Conservation (phyloP, 2,113 vertebrate species). For the Ramphastos sulfuratus region DNA sequence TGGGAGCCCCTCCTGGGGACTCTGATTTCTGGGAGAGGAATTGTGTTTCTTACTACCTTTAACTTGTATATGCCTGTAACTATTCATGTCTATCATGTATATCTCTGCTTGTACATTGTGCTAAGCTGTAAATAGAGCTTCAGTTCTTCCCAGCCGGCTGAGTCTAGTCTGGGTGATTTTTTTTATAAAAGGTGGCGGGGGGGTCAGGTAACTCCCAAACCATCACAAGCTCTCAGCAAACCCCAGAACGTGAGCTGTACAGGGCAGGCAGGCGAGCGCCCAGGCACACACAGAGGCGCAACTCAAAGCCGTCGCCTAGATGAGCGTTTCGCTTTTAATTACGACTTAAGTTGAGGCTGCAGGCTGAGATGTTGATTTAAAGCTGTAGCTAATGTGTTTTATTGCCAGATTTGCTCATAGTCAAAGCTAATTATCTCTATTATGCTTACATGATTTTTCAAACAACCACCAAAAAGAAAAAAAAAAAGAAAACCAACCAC, state of each 20-base stretch:
- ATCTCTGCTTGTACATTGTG: no score
- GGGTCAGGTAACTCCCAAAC: no score
- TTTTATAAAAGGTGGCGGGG: no score
- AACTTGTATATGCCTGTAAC: no score
- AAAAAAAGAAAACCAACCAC: no score
- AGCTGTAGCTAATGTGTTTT: slow-evolving; percentile 68
- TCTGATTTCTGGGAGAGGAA: no score
- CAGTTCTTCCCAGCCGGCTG: no score
- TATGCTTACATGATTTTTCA: slow-evolving; percentile 60
- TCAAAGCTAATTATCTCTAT: slow-evolving; percentile 71
- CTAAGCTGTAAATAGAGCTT: no score
- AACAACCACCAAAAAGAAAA: neutral
- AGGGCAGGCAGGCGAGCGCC: neutral
- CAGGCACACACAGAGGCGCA: neutral
- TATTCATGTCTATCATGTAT: no score
- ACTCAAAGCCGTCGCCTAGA: slow-evolving; percentile 54
- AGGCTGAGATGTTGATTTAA: slow-evolving; percentile 69
- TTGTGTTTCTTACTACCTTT: no score
- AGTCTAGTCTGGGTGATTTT: no score
- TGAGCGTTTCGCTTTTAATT: slow-evolving; percentile 70
- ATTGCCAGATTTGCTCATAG: slow-evolving; percentile 70
- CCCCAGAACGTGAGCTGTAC: neutral
- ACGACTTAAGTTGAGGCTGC: slow-evolving; percentile 61
- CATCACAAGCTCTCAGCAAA: neutral
- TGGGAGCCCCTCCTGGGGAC: no score